phyloP scores from a whole-genome alignment of 2,113 vertebrate genomes.

The Nansenia antarctica region DNA sequence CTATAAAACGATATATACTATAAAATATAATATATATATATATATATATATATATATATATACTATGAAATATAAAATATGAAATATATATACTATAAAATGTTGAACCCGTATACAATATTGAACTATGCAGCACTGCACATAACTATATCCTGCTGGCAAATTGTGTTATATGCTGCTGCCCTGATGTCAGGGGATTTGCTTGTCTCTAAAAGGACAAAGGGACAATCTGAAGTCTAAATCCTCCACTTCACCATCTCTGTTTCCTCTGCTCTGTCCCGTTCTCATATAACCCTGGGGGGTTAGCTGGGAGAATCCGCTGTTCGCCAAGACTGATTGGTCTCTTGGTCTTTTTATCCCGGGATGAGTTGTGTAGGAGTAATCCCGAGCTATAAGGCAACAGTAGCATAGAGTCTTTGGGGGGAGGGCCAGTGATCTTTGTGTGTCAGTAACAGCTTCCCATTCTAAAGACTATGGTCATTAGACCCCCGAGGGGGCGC shows the following conservation, averaged over 20 bases:
- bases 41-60: too few relatives aligned
- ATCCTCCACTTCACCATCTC: constrained; percentile 25
- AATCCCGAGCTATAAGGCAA: neutral
- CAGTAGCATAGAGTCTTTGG: too few relatives aligned
- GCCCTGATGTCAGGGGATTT: constrained; percentile 55
- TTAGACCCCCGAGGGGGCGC: too few relatives aligned
- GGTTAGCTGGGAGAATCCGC: neutral
- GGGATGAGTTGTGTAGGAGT: neutral
- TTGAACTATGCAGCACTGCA: too few relatives aligned
- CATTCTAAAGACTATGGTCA: neutral
- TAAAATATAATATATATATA: too few relatives aligned
- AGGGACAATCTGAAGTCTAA: constrained; percentile 49
- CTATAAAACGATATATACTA: too few relatives aligned
- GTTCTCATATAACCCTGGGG: constrained; percentile 4
- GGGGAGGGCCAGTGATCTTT: neutral
- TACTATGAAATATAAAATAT: too few relatives aligned
- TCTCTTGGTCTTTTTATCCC: neutral
- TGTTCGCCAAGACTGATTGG: neutral
- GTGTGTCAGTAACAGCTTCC: neutral
- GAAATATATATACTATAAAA: too few relatives aligned
- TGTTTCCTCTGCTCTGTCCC: constrained; percentile 19
- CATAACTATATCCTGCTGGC: neutral
- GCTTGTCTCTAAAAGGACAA: constrained; percentile 39
- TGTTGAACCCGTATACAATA: too few relatives aligned
- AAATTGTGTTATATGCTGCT: neutral